These are phyloP conservation scores for Torymus aiolomorphi DNA, from an alignment of 2,888 invertebrate species.

Conservation along the genomic window DNA sequence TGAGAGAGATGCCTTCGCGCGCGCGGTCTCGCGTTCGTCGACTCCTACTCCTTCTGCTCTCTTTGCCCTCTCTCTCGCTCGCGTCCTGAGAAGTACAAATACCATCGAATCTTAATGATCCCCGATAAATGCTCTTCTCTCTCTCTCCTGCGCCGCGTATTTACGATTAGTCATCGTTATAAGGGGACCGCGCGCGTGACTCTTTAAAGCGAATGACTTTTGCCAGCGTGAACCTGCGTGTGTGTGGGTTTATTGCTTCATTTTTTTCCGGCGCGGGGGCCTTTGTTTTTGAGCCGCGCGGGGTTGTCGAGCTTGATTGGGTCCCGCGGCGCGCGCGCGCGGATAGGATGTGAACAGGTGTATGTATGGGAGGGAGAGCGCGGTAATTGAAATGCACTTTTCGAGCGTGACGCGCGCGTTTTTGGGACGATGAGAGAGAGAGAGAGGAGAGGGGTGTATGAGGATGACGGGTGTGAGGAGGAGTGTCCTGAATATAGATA, in stretches of 20 bases:
- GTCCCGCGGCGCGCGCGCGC: too few species aligned
- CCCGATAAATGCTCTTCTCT: conserved; percentile 40
- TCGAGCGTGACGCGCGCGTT: conserved; percentile 38
- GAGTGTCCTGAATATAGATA: conserved; percentile 6
- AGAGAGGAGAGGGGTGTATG: too few species aligned
- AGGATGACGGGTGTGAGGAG: too few species aligned
- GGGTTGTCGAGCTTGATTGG: too few species aligned
- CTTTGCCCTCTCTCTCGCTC: background rate
- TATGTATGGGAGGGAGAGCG: background rate
- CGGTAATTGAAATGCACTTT: conserved; percentile 40
- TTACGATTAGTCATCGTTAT: conserved; percentile 56
- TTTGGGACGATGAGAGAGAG: background rate
- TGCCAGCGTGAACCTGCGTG: conserved; percentile 24
- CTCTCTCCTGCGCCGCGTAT: background rate
- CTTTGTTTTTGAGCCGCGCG: too few species aligned
- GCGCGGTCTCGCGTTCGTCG: background rate
- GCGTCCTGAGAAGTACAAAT: conserved; percentile 26
- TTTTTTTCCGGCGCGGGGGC: conserved; percentile 8
- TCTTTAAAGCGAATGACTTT: conserved; percentile 53
- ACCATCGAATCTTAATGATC: conserved; percentile 47
- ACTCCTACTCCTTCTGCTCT: background rate
- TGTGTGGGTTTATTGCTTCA: conserved; percentile 32
- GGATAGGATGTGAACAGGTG: conserved; percentile 12
- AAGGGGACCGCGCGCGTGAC: conserved; percentile 27
- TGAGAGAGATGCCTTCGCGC: too few species aligned